Conservation (phyloP, 1,140 invertebrate genomes). For the Coptotermes formosanus region DNA sequence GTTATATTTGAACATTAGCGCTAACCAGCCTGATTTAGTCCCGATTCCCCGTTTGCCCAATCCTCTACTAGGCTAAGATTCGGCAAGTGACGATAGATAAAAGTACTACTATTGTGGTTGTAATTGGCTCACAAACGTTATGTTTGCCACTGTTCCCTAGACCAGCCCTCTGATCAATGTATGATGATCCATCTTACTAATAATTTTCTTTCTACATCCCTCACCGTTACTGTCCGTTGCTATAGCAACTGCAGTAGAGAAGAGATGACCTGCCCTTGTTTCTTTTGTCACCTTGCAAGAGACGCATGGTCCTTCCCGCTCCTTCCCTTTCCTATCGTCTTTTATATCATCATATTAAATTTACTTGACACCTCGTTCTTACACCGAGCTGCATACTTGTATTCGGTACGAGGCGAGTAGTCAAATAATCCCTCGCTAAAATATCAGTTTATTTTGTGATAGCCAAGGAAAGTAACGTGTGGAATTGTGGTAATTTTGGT, state of each 20-base stretch:
- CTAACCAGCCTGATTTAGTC: too few species aligned
- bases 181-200: conserved; percentile 12
- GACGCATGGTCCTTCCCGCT: background rate
- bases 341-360: background rate
- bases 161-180: background rate
- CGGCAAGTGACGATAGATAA: too few species aligned
- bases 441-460: background rate
- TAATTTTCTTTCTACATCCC: background rate
- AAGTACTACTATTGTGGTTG: background rate
- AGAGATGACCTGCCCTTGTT: background rate
- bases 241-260: background rate
- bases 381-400: background rate
- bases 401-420: too few species aligned
- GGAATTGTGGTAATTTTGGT: background rate
- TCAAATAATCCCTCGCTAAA: too few species aligned
- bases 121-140: background rate
- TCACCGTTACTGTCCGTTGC: conserved; percentile 1
- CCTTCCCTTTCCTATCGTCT: background rate
- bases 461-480: background rate
- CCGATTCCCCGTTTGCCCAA: too few species aligned
- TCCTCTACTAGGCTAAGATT: too few species aligned
- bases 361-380: background rate
- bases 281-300: background rate
- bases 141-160: background rate
- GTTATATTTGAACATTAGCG: too few species aligned